phyloP scores from a whole-genome alignment of 2,113 vertebrate genomes.

The Peromyscus californicus region DNA sequence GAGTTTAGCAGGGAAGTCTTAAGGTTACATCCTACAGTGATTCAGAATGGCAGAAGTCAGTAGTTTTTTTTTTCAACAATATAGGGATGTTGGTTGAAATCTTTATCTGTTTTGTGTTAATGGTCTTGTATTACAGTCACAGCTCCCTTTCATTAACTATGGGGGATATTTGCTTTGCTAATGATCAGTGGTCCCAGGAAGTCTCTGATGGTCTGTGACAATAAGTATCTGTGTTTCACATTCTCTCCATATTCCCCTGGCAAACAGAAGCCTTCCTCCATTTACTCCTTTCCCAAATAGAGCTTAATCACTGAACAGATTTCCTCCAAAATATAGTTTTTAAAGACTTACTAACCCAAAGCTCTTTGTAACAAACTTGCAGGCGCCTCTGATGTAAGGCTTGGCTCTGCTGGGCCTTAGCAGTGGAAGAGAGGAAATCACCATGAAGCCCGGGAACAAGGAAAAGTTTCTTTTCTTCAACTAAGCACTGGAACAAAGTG shows the following conservation, averaged over 20 bases:
- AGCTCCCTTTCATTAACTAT: neutral
- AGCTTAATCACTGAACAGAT: slow-evolving; percentile 29
- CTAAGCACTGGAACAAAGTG: slow-evolving; percentile 44
- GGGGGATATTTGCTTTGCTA: slow-evolving; percentile 12
- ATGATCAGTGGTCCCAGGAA: slow-evolving; percentile 8
- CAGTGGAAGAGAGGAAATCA: slow-evolving; percentile 70
- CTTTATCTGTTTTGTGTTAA: slow-evolving; percentile 36
- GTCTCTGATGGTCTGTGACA: neutral
- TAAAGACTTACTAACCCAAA: slow-evolving; percentile 60
- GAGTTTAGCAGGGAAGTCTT: neutral
- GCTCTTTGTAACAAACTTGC: slow-evolving; percentile 50
- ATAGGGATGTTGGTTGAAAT: slow-evolving; percentile 9
- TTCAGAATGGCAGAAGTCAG: neutral
- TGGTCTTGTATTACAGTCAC: slow-evolving; percentile 15
- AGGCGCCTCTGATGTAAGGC: slow-evolving; percentile 77
- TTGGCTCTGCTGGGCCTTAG: slow-evolving; percentile 61
- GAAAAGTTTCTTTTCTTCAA: slow-evolving; percentile 64
- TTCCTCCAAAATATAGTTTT: slow-evolving; percentile 63
- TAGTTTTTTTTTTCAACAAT: slow-evolving; percentile 43
- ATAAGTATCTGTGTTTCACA: slow-evolving; percentile 34
- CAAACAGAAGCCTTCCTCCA: slow-evolving; percentile 36
- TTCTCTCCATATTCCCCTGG: neutral
- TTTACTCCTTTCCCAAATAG: neutral
- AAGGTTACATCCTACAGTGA: neutral
- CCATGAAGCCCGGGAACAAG: slow-evolving; percentile 56